Percentiles rank a stretch among this genome's conserved stretches.
Evolutionary conservation across 2,113 vertebrate genomes (phyloP).

Genomic region (Holacanthus passer): DNA sequence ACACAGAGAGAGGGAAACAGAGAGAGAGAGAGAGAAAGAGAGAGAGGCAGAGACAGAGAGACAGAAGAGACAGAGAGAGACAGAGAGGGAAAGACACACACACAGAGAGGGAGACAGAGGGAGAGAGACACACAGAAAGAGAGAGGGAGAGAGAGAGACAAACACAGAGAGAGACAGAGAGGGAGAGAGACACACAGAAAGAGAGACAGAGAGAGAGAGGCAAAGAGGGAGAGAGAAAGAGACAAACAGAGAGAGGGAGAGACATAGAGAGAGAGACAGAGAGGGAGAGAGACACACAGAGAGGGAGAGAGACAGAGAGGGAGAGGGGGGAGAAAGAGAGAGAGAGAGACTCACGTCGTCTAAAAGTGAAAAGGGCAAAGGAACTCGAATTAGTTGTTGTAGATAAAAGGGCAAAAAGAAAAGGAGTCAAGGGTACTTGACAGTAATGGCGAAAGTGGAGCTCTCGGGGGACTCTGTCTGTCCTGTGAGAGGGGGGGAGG

Average conservation of each 20-base stretch:
- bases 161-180: conserved; percentile 15
- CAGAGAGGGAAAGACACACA: conserved; percentile 66
- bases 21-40: conserved; percentile 47
- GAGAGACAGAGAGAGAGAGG: conserved; percentile 56
- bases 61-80: conserved; percentile 14
- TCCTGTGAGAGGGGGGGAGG: conserved; percentile 69
- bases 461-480: conserved; percentile 90
- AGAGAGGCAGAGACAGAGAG: too few relatives aligned
- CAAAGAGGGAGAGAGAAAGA: conserved; percentile 59
- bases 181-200: conserved; percentile 36
- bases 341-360: conserved; percentile 87
- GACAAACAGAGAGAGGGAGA: neutral
- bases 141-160: conserved; percentile 61
- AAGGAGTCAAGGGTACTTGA: conserved; percentile 98
- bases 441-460: conserved; percentile 97
- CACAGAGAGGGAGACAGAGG: conserved; percentile 46
- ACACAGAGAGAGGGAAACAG: conserved; percentile 60
- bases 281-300: conserved; percentile 20
- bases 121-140: conserved; percentile 53
- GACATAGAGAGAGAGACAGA: conserved; percentile 60
- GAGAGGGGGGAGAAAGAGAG: conserved; percentile 19
- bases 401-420: conserved; percentile 99
- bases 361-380: conserved; percentile 99
- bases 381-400: conserved; percentile 99
- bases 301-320: conserved; percentile 55